phyloP scores from a whole-genome alignment of 2,888 invertebrate species.

The Argyra leucocephala region DNA sequence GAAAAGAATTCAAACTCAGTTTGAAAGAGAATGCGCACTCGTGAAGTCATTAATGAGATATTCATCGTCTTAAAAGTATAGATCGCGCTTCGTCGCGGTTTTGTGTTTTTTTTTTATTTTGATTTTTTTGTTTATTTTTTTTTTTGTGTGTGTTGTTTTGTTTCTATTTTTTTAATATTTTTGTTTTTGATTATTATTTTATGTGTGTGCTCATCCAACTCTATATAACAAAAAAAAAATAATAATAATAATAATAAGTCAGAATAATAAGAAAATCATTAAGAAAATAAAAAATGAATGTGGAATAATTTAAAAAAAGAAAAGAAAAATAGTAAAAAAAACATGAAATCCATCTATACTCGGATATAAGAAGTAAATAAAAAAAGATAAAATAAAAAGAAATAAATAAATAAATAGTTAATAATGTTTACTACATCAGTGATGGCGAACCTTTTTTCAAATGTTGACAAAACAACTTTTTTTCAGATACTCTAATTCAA shows the following conservation, averaged over 20 bases:
- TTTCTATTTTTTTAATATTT: background rate
- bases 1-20: background rate
- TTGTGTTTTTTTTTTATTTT: background rate
- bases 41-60: background rate
- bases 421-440: no score
- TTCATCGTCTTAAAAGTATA: background rate
- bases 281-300: background rate
- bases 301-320: background rate
- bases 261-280: background rate
- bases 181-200: no score
- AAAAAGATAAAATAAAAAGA: no score
- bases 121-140: background rate
- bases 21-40: background rate
- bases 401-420: no score
- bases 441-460: no score
- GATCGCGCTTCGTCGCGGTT: conserved; percentile 6
- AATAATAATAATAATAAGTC: no score
- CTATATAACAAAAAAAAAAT: background rate
- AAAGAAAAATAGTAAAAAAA: background rate
- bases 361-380: no score
- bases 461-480: no score
- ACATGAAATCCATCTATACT: no score
- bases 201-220: conserved; percentile 6
- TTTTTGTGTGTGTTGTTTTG: background rate
- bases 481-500: no score